phyloP scores from a whole-genome alignment of 2,113 vertebrate species.

The Crocuta crocuta region DNA sequence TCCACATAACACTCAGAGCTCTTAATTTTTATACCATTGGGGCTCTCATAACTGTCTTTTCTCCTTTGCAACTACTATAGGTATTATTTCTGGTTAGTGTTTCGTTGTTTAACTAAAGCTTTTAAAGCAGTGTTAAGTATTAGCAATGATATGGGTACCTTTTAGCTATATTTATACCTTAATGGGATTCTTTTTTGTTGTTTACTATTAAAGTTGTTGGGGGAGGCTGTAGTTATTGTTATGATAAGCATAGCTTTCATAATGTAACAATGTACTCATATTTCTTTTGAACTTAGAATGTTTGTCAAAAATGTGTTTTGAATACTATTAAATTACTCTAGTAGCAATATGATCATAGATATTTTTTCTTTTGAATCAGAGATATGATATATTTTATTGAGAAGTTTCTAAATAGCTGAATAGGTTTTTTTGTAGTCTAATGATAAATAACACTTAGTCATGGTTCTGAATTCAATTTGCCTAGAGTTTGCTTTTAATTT shows the following conservation, averaged over 20 bases:
- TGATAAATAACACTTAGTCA: background rate
- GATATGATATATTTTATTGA: background rate
- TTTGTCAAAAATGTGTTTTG: background rate
- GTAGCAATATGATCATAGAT: background rate
- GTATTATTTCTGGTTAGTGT: background rate
- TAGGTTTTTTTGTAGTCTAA: background rate
- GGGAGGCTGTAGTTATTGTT: background rate
- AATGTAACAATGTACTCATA: background rate
- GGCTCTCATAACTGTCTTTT: background rate
- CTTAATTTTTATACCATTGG: background rate
- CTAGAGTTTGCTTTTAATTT: background rate
- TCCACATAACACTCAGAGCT: no score
- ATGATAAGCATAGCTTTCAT: background rate
- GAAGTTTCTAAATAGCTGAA: background rate
- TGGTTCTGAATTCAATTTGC: background rate
- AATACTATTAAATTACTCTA: background rate
- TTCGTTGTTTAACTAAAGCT: background rate
- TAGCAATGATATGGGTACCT: background rate
- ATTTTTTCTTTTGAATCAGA: background rate
- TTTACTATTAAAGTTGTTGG: background rate
- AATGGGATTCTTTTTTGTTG: background rate
- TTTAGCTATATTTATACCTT: background rate
- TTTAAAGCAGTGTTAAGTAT: background rate
- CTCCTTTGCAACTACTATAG: background rate
- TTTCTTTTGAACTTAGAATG: background rate